These are phyloP conservation scores for Hemibagrus wyckioides DNA, from an alignment of 2,113 vertebrate genomes.

Conservation along the genomic window DNA sequence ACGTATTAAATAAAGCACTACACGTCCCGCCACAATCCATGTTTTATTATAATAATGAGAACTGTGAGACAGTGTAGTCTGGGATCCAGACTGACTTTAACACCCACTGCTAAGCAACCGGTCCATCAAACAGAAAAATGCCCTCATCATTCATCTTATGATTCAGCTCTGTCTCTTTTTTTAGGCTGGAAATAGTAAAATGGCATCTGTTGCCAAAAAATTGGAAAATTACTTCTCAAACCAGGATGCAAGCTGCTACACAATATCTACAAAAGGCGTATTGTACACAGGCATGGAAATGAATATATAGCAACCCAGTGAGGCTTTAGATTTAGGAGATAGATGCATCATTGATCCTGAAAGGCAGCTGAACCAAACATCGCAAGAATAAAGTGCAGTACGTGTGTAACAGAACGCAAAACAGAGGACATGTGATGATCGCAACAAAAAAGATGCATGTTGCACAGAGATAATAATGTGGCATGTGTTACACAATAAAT, in stretches of 20 bases:
- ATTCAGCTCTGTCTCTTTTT: not conserved
- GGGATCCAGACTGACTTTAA: not conserved
- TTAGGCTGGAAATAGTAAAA: constrained; percentile 13
- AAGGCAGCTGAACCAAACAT: not conserved
- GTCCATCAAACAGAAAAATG: not conserved
- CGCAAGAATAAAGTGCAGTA: not conserved
- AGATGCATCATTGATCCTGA: not conserved
- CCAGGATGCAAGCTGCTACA: not conserved
- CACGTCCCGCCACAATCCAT: too few relatives aligned
- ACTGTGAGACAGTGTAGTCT: not conserved
- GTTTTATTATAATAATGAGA: not conserved
- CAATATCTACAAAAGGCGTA: constrained; percentile 12
- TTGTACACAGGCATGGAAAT: constrained; percentile 16
- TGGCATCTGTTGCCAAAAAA: not conserved
- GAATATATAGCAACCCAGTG: constrained; percentile 12
- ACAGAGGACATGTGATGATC: not conserved
- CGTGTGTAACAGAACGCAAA: not conserved
- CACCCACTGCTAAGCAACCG: constrained; percentile 20
- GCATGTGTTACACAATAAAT: not conserved
- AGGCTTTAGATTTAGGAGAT: not conserved
- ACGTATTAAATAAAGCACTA: not conserved
- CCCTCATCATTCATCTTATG: not conserved
- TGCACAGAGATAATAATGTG: not conserved
- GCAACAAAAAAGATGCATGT: not conserved
- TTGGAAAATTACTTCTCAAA: not conserved